Evolutionary conservation across 2,113 vertebrate genomes (phyloP), one percentile per base, ranked within the genome.

Genomic region (Poeciliopsis turrubarensis): DNA sequence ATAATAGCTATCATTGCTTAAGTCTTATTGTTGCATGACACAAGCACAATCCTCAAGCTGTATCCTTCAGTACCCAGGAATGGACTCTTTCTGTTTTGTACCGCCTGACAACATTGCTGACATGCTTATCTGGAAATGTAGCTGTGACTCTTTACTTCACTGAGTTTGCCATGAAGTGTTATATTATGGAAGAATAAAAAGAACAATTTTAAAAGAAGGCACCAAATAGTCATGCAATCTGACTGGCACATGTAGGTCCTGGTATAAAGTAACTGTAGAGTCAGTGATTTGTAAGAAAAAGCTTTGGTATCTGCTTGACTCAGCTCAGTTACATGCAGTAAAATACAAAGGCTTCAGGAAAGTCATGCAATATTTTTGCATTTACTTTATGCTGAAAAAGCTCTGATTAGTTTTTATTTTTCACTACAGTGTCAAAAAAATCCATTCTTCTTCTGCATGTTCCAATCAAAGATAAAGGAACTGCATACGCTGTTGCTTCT

Each of bases 21-120:
- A 47, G 79, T 82, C 84, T 85, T 79, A 80, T 27, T 62, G 60
- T 90, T 91, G 87, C 27, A 72, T 89, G 87, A 90, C 27, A 10
- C 37, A 26, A n/a, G 54, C 63, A 62, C 72, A 78, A 72, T 86
- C 81, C 80, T 77, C 78, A 30, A 80, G 37, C 73, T 77, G 79
- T 74, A 68, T 63, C 62, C 70, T 26, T 51, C 34, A 72, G 19
- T 25, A 63, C 19, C 39, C 31, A 44, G 47, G 65, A 70, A 47
- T 47, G 44, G 44, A 47, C 80, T 81, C 63, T 32, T 57, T 64
- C 71, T 15, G 31, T 51, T 47, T 47, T 71, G 63, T 39, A 57
- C 39, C 13, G 47, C 75, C 57, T 47, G 60, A 79, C 26, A 68
- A 11, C 4, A 15, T 60, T 72, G 44, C 51, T 63, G 41, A 57